Evolutionary conservation across 2,888 invertebrate species (phyloP).

Genomic region (Nymphalis c-album): DNA sequence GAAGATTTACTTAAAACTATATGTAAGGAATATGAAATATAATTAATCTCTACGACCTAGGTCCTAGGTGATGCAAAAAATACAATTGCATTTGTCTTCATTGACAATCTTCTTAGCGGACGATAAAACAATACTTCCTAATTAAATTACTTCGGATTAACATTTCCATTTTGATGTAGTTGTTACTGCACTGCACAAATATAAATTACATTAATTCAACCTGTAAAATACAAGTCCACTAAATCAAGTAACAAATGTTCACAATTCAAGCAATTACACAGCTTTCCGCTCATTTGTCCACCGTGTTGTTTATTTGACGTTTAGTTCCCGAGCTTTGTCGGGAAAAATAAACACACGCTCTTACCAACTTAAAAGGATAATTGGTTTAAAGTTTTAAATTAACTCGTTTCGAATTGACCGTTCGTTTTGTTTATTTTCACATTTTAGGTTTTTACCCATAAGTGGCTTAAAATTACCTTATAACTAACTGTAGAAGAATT

Average conservation of each 20-base stretch:
- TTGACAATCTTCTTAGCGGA: too few species aligned
- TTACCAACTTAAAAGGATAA: conserved; percentile 43
- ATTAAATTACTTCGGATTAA: too few species aligned
- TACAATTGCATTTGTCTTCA: too few species aligned
- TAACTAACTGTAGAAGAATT: too few species aligned
- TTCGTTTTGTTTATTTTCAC: conserved; percentile 9
- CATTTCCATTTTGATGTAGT: too few species aligned
- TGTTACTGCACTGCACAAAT: background rate
- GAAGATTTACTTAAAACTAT: too few species aligned
- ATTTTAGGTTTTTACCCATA: conserved; percentile 14
- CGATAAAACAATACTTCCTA: too few species aligned
- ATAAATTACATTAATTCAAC: conserved; percentile 11
- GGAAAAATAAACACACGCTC: conserved; percentile 42
- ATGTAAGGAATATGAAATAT: too few species aligned
- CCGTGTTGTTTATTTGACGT: conserved; percentile 41
- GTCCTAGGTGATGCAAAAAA: too few species aligned
- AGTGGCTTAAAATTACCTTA: too few species aligned
- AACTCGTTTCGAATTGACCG: conserved; percentile 36
- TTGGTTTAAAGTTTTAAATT: conserved; percentile 44
- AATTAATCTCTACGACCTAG: too few species aligned
- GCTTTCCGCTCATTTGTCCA: conserved; percentile 42
- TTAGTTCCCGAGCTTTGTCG: conserved; percentile 42
- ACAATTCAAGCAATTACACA: conserved; percentile 41
- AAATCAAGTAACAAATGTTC: conserved; percentile 34
- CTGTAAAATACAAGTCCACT: conserved; percentile 23